Conservation (phyloP, 2,797 vertebrate species). For the Rhabdophis nuchalis region DNA sequence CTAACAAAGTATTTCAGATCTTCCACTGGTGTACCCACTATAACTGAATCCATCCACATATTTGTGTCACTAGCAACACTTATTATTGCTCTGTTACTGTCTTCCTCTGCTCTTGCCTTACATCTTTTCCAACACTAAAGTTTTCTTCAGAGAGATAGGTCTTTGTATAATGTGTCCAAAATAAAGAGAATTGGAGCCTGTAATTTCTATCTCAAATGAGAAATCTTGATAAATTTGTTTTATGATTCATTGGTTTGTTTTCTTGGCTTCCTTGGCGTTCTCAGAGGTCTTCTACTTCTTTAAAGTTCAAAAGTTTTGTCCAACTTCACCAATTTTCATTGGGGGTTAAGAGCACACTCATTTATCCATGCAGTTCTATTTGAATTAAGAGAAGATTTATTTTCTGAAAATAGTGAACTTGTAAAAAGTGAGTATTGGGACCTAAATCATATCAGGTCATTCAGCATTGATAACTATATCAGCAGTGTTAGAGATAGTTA, state of each 20-base stretch:
- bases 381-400: neutral
- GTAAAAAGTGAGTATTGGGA: neutral
- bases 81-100: neutral
- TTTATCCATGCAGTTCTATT: neutral
- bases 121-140: neutral
- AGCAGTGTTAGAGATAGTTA: neutral
- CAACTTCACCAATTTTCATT: neutral
- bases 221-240: neutral
- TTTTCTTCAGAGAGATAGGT: neutral
- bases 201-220: neutral
- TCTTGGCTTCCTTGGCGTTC: neutral
- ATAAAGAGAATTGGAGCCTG: neutral
- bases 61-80: neutral
- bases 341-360: neutral
- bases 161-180: neutral
- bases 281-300: neutral
- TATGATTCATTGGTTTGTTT: neutral
- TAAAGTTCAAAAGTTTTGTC: neutral
- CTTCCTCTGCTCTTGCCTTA: neutral
- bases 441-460: neutral
- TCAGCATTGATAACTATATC: neutral
- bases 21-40: neutral
- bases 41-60: neutral
- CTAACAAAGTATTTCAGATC: neutral
- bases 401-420: neutral